A percentile compares a stretch with the other conserved stretches of the same genome.
These are phyloP conservation scores for Neoaliturus tenellus DNA, from an alignment of 2,888 invertebrate genomes.

Conservation along the genomic window DNA sequence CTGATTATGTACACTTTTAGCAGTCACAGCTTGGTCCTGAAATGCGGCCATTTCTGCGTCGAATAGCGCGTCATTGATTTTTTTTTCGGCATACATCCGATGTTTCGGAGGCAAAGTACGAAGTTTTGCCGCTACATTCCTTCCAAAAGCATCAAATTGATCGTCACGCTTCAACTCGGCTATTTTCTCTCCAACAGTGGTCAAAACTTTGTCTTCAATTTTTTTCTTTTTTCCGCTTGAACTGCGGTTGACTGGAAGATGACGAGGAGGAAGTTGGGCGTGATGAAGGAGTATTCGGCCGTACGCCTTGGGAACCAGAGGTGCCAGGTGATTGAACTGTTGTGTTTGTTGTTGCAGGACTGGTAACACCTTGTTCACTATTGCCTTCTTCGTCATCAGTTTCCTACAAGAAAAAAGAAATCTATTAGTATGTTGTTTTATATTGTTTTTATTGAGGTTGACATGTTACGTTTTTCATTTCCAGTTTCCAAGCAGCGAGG, in stretches of 20 bases:
- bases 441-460: background rate
- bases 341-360: slow-evolving; percentile 5
- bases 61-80: slow-evolving; percentile 58
- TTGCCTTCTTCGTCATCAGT: slow-evolving; percentile 12
- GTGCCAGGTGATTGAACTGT: background rate
- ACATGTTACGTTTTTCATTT: slow-evolving; percentile 6
- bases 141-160: slow-evolving; percentile 46
- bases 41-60: slow-evolving; percentile 40
- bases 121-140: slow-evolving; percentile 56
- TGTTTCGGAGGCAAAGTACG: slow-evolving; percentile 51
- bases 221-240: slow-evolving; percentile 3
- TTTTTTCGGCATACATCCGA: slow-evolving; percentile 30
- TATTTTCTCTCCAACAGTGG: slow-evolving; percentile 8
- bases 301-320: background rate
- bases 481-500: slow-evolving; percentile 46
- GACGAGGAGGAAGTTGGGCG: slow-evolving; percentile 6
- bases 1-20: background rate
- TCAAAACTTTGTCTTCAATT: slow-evolving; percentile 24
- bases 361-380: background rate
- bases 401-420: slow-evolving; percentile 39
- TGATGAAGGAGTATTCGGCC: slow-evolving; percentile 3
- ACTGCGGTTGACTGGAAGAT: background rate
- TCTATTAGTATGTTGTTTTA: background rate
- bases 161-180: slow-evolving; percentile 18
- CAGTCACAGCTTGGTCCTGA: background rate